Evolutionary conservation across 2,797 vertebrate species (phyloP).

Genomic region (Characodon lateralis): DNA sequence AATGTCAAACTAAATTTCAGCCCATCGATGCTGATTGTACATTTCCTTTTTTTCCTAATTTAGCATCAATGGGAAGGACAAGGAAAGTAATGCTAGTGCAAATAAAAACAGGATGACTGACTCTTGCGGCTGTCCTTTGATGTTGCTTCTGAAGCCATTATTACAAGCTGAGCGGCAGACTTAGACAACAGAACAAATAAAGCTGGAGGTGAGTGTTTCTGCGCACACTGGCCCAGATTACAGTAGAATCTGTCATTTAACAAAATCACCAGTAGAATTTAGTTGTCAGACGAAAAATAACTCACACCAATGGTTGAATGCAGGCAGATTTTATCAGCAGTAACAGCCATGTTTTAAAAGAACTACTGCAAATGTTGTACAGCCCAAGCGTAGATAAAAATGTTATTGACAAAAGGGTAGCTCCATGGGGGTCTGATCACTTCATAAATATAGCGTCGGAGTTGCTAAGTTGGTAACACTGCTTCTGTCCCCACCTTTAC

Average conservation of each 20-base stretch:
- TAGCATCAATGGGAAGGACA: conserved; percentile 1
- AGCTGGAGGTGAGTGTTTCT: neutral
- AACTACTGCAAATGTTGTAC: neutral
- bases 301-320: neutral
- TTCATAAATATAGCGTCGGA: neutral
- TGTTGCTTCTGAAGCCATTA: conserved; percentile 14
- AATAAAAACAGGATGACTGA: conserved; percentile 17
- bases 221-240: neutral
- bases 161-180: conserved; percentile 9
- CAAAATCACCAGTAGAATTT: neutral
- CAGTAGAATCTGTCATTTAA: neutral
- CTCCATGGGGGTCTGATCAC: neutral
- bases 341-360: too few relatives aligned
- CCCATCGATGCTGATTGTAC: conserved; percentile 1
- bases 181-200: conserved; percentile 9
- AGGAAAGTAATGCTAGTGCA: neutral
- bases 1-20: conserved; percentile 14
- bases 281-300: neutral
- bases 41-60: conserved; percentile 13
- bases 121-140: conserved; percentile 8
- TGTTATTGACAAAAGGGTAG: too few relatives aligned
- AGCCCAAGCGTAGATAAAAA: neutral
- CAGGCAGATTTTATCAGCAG: neutral
- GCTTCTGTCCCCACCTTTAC: neutral
- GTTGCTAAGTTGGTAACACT: neutral